A percentile compares a stretch with the other conserved stretches of the same genome.
These are phyloP conservation scores for Platichthys stellatus DNA, from an alignment of 2,113 vertebrate genomes.

Conservation along the genomic window DNA sequence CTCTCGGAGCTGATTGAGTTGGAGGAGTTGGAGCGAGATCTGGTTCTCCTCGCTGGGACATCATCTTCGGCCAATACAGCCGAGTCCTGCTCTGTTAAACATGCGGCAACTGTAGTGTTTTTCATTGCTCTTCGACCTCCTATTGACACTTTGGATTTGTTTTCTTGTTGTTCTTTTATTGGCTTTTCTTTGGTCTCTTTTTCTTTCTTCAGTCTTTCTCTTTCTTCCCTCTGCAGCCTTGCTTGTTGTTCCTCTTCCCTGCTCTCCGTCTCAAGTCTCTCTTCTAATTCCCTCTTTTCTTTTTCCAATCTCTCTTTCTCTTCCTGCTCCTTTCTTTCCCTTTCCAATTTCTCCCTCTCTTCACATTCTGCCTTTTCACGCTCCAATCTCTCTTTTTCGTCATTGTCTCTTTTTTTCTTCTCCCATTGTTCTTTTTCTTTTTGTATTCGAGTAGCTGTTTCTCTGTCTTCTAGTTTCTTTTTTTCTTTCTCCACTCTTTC, in stretches of 20 bases:
- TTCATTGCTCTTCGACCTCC: conserved; percentile 52
- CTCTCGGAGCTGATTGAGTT: conserved; percentile 76
- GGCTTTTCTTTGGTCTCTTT: background rate
- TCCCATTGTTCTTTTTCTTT: conserved; percentile 1
- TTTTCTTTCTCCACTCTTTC: conserved; percentile 15
- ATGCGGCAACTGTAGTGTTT: background rate
- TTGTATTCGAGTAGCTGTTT: background rate
- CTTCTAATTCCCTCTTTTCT: conserved; percentile 21
- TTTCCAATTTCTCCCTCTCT: conserved; percentile 11
- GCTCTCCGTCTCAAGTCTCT: conserved; percentile 21
- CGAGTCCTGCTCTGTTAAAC: conserved; percentile 3
- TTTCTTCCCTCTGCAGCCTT: conserved; percentile 20
- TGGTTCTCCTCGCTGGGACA: conserved; percentile 62
- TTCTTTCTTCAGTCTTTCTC: conserved; percentile 11
- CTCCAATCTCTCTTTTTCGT: conserved; percentile 29
- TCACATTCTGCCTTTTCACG: background rate
- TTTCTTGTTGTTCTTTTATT: background rate
- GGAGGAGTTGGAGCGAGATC: conserved; percentile 76
- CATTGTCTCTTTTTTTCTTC: conserved; percentile 12
- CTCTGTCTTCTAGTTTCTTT: conserved; percentile 9
- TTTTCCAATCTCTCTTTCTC: conserved; percentile 24
- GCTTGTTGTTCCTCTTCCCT: conserved; percentile 6
- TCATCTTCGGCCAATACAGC: conserved; percentile 18
- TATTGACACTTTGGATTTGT: conserved; percentile 14
- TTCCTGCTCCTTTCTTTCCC: conserved; percentile 27